Conservation (phyloP, 2,797 vertebrate genomes). For the Gallinago solitaria region DNA sequence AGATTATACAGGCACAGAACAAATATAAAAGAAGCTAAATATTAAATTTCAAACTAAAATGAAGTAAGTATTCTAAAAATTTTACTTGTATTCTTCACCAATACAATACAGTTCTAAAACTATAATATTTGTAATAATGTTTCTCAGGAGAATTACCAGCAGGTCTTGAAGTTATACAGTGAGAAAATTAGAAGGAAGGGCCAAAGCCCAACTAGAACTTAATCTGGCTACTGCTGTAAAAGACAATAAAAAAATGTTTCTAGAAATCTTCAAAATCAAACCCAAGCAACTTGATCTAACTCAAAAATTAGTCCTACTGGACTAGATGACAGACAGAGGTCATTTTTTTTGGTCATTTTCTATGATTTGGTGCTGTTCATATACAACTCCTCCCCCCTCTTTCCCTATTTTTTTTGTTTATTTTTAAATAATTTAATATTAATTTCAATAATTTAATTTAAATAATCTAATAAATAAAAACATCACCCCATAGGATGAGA, state of each 20-base stretch:
- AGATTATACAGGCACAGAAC: background rate
- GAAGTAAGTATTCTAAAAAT: background rate
- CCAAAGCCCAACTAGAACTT: background rate
- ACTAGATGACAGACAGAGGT: background rate
- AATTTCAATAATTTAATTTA: background rate
- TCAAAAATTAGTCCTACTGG: background rate
- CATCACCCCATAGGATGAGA: background rate
- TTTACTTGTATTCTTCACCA: background rate
- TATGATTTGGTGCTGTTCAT: background rate
- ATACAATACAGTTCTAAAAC: background rate
- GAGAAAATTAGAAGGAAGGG: background rate
- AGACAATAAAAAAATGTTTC: background rate
- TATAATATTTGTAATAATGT: background rate
- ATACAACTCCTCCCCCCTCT: fast-evolving
- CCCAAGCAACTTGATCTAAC: background rate
- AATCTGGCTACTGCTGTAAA: background rate
- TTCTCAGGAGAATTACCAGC: background rate
- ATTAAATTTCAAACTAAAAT: background rate
- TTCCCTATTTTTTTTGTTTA: background rate
- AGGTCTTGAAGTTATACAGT: background rate
- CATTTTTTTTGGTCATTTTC: background rate
- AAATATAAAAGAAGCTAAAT: background rate
- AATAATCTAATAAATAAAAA: background rate
- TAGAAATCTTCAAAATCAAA: background rate
- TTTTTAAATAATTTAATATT: background rate